phyloP scores from a whole-genome alignment of 2,113 vertebrate species.

The Antechinus stuartii region DNA sequence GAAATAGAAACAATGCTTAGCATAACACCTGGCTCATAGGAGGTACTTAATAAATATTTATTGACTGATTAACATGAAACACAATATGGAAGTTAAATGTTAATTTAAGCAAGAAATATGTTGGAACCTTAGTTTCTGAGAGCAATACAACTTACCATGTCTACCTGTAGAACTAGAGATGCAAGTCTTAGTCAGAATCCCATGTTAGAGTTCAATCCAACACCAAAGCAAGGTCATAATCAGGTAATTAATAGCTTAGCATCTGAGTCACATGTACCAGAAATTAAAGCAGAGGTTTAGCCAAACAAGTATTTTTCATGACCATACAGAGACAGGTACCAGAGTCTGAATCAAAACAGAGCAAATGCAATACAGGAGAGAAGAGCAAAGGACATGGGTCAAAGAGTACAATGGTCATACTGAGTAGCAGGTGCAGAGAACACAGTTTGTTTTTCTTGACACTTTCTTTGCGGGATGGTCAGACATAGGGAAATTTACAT shows the following conservation, averaged over 20 bases:
- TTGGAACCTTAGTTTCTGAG: not conserved
- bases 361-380: too few relatives aligned
- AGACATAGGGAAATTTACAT: too few relatives aligned
- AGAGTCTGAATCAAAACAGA: too few relatives aligned
- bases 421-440: too few relatives aligned
- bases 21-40: not conserved
- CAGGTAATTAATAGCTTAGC: not conserved
- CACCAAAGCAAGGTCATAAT: not conserved
- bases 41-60: not conserved
- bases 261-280: too few relatives aligned
- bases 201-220: not conserved
- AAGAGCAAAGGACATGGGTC: too few relatives aligned
- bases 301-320: too few relatives aligned
- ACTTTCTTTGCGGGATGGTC: too few relatives aligned
- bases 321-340: too few relatives aligned
- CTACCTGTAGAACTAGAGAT: not conserved
- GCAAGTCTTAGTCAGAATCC: not conserved
- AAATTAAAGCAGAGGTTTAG: too few relatives aligned
- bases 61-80: not conserved
- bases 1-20: not conserved
- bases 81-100: not conserved
- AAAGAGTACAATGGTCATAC: too few relatives aligned
- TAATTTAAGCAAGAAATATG: not conserved
- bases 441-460: too few relatives aligned
- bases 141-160: not conserved